phyloP scores from a whole-genome alignment of 2,113 vertebrate genomes.

The Lathamus discolor region DNA sequence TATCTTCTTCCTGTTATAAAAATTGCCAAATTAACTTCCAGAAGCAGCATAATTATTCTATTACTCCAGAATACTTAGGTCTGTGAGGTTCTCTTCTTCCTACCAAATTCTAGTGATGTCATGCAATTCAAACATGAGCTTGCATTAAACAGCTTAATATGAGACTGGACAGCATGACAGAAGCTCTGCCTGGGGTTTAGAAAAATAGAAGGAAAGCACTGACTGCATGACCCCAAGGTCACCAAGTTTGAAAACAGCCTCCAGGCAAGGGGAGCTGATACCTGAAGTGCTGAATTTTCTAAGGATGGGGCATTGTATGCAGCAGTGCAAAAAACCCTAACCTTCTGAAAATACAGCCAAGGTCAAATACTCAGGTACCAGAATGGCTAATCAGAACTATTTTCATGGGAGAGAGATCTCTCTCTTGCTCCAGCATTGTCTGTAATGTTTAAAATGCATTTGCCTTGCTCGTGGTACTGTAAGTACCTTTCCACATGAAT shows the following conservation, averaged over 20 bases:
- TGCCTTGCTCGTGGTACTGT: background rate
- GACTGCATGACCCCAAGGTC: background rate
- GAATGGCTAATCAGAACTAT: background rate
- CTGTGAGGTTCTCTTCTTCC: background rate
- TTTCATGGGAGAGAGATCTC: background rate
- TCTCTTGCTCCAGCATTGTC: background rate
- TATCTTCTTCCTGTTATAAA: background rate
- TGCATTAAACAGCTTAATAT: background rate
- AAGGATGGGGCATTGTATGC: background rate
- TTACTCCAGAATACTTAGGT: background rate
- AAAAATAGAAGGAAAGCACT: background rate
- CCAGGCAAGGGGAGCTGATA: background rate
- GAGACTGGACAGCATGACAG: background rate
- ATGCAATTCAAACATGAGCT: background rate
- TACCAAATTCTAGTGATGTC: background rate
- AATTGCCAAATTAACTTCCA: background rate
- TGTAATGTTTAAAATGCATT: background rate
- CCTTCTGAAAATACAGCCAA: background rate
- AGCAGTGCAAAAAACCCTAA: background rate
- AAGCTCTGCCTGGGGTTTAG: background rate
- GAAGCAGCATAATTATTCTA: background rate
- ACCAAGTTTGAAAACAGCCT: rapidly evolving
- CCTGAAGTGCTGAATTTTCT: background rate
- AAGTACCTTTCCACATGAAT: background rate
- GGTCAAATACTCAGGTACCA: background rate